Evolutionary conservation across 2,113 vertebrate genomes (phyloP).

Genomic region (Drymodes brunneopygia): DNA sequence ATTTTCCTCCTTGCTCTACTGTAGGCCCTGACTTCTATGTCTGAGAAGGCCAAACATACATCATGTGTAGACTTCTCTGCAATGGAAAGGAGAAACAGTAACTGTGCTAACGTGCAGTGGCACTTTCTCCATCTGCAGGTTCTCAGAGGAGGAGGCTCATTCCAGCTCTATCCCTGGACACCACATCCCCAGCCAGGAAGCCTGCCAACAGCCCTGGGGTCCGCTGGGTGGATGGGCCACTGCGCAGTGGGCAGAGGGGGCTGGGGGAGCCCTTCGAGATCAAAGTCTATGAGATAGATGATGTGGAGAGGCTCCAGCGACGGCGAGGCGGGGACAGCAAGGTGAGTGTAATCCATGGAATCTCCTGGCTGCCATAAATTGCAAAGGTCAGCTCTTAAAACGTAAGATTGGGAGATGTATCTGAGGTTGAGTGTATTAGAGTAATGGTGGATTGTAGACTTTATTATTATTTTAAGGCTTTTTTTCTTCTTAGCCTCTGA

Average conservation of each 20-base stretch:
- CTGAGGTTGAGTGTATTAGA: background rate
- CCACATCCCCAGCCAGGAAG: conserved; percentile 84
- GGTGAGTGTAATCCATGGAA: conserved; percentile 66
- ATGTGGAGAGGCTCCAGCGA: conserved; percentile 91
- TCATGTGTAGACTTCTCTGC: background rate
- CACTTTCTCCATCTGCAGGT: conserved; percentile 65
- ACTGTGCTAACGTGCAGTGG: background rate
- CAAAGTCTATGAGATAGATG: conserved; percentile 98
- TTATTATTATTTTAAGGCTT: background rate
- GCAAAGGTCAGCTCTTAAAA: background rate
- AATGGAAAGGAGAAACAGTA: background rate
- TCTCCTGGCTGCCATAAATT: background rate
- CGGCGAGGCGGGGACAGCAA: conserved; percentile 79
- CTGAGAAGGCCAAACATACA: background rate
- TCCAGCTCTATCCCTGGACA: conserved; percentile 86
- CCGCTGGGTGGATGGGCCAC: conserved; percentile 94
- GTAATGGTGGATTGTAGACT: background rate
- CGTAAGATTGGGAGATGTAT: fast-evolving
- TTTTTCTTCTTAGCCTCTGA: background rate
- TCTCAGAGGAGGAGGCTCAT: conserved; percentile 91
- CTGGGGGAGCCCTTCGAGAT: conserved; percentile 92
- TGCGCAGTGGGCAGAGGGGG: conserved; percentile 77
- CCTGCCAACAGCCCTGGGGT: conserved; percentile 79
- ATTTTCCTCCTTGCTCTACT: background rate
- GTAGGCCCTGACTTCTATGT: background rate